Percentiles rank a stretch among this genome's conserved stretches.
Evolutionary conservation across 2,888 invertebrate species (phyloP).

Genomic region (Hirtodrosophila histrioides): DNA sequence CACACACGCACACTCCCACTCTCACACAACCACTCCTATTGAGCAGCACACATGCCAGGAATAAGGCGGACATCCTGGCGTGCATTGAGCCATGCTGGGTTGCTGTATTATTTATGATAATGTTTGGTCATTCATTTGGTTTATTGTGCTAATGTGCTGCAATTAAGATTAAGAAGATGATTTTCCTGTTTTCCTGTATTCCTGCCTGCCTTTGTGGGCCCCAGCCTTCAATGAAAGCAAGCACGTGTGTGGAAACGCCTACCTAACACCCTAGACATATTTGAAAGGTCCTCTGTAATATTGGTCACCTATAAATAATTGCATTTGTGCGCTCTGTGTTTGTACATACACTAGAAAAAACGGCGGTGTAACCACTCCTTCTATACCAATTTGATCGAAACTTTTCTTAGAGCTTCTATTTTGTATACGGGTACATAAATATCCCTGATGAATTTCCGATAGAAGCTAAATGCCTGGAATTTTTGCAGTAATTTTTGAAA

Average conservation of each 20-base stretch:
- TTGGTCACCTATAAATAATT: slow-evolving; percentile 65
- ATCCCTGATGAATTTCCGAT: too few species aligned
- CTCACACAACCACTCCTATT: slow-evolving; percentile 1
- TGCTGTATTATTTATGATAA: slow-evolving; percentile 84
- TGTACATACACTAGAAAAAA: slow-evolving; percentile 13
- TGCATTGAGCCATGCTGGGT: slow-evolving; percentile 63
- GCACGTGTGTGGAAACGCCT: slow-evolving; percentile 28
- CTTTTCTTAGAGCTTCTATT: too few species aligned
- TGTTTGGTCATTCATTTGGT: slow-evolving; percentile 83
- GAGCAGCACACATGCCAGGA: slow-evolving; percentile 42
- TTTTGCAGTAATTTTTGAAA: too few species aligned
- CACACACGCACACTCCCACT: neutral
- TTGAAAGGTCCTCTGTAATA: slow-evolving; percentile 23
- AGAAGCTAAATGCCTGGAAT: too few species aligned
- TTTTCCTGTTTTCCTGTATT: slow-evolving; percentile 68
- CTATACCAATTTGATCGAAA: too few species aligned
- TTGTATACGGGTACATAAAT: too few species aligned
- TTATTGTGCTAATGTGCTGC: slow-evolving; percentile 84
- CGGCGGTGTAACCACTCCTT: too few species aligned
- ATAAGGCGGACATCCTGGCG: slow-evolving; percentile 64
- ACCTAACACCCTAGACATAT: slow-evolving; percentile 31
- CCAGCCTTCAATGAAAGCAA: neutral
- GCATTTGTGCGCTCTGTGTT: slow-evolving; percentile 64
- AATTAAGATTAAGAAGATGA: slow-evolving; percentile 84
- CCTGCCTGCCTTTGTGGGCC: slow-evolving; percentile 6